These are phyloP conservation scores for Papilio glaucus DNA, from an alignment of 1,140 invertebrate genomes.

Conservation along the genomic window DNA sequence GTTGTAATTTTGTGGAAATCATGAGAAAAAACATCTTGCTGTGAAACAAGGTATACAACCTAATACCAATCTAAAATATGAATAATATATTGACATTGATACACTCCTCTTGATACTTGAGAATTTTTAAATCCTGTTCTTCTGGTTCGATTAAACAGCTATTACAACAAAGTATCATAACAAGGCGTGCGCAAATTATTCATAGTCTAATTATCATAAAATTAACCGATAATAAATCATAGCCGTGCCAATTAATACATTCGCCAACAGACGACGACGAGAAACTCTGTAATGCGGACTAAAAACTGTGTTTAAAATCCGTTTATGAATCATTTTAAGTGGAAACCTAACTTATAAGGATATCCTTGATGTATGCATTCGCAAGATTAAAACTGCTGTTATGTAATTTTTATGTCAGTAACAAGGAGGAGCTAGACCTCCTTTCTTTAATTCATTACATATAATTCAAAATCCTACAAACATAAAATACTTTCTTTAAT, in stretches of 20 bases:
- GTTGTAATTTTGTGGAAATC: too few relatives aligned
- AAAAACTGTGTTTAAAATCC: constrained; percentile 56
- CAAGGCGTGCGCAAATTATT: constrained; percentile 68
- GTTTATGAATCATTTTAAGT: constrained; percentile 45
- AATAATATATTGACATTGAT: constrained; percentile 1
- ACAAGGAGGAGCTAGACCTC: neutral
- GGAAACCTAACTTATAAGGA: constrained; percentile 5
- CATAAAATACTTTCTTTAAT: too few relatives aligned
- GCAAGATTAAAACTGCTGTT: neutral
- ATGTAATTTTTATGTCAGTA: neutral
- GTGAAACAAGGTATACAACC: too few relatives aligned
- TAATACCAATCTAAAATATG: too few relatives aligned
- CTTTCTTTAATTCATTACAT: neutral
- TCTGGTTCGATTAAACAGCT: constrained; percentile 22
- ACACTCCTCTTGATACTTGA: constrained; percentile 35
- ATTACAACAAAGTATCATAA: constrained; percentile 27
- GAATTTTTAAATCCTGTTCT: constrained; percentile 13
- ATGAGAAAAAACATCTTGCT: too few relatives aligned
- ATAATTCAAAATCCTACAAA: too few relatives aligned
- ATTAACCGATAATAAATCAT: constrained; percentile 79
- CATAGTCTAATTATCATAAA: constrained; percentile 79
- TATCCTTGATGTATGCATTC: constrained; percentile 6
- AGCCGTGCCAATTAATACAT: constrained; percentile 65
- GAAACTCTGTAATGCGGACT: constrained; percentile 52
- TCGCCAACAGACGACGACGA: constrained; percentile 42